These are phyloP conservation scores for Ataeniobius toweri DNA, from an alignment of 2,797 vertebrate genomes.

Conservation along the genomic window DNA sequence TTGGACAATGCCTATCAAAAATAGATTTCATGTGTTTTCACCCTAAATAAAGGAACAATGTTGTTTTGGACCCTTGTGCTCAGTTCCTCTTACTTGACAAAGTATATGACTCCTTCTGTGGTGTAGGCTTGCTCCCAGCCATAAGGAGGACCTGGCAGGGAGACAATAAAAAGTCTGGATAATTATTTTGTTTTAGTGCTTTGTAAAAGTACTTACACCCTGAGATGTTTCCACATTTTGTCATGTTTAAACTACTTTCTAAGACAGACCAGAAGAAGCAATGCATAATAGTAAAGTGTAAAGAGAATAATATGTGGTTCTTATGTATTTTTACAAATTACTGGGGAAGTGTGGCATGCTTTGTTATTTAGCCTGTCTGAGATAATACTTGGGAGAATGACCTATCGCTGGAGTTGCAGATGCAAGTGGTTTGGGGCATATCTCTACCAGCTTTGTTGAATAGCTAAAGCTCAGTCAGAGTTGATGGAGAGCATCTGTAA, in stretches of 20 bases:
- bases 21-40: background rate
- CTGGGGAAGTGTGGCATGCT: too few relatives aligned
- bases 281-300: background rate
- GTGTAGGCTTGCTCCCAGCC: constrained; percentile 93
- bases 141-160: constrained; percentile 85
- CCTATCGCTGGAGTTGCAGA: too few relatives aligned
- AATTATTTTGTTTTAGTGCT: background rate
- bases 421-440: too few relatives aligned
- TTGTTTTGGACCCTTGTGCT: background rate
- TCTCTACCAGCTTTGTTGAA: too few relatives aligned
- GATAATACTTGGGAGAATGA: too few relatives aligned
- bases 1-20: background rate
- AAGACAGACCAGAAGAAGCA: background rate
- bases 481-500: background rate
- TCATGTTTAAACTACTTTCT: background rate
- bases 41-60: background rate
- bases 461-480: background rate
- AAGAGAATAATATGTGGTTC: background rate
- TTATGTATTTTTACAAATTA: background rate
- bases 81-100: constrained; percentile 88
- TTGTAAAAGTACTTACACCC: background rate
- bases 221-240: background rate
- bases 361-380: too few relatives aligned
- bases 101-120: constrained; percentile 90
- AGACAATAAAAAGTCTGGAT: background rate